Conservation (phyloP, 2,888 invertebrate species). For the Scelioninae gen. 1 region DNA sequence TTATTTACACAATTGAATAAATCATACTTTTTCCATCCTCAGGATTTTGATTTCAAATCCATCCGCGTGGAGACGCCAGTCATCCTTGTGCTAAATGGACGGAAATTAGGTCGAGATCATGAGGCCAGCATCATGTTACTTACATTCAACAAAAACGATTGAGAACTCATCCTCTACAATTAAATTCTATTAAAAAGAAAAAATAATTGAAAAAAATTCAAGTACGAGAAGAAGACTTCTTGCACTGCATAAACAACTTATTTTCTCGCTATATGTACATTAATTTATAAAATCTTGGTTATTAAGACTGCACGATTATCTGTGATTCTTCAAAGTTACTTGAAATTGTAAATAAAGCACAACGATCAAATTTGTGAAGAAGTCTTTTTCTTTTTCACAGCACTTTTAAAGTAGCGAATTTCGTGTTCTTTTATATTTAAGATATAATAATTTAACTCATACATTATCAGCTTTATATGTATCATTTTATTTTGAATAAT, state of each 20-base stretch:
- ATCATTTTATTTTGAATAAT: too few relatives aligned
- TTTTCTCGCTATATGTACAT: constrained; percentile 24
- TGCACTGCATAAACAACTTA: constrained; percentile 4
- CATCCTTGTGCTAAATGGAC: constrained; percentile 90
- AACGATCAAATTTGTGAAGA: constrained; percentile 34
- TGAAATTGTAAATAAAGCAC: constrained; percentile 44
- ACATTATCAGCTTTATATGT: too few relatives aligned
- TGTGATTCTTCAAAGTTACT: constrained; percentile 30
- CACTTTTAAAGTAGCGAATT: too few relatives aligned
- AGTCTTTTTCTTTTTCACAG: constrained; percentile 22
- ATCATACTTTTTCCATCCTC: too few relatives aligned
- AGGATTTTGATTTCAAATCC: constrained; percentile 90
- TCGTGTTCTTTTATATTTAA: too few relatives aligned
- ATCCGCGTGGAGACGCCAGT: constrained; percentile 92
- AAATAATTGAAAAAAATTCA: too few relatives aligned
- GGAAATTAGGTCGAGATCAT: constrained; percentile 88
- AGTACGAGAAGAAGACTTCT: constrained; percentile 27
- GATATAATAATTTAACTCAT: too few relatives aligned
- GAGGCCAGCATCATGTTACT: constrained; percentile 88
- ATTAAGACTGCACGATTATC: constrained; percentile 52
- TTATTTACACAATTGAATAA: too few relatives aligned
- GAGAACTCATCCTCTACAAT: constrained; percentile 75
- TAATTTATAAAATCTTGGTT: constrained; percentile 41
- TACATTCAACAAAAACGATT: constrained; percentile 87
- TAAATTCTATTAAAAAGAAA: constrained; percentile 37